These are phyloP conservation scores for Clistopyga incitator DNA, from an alignment of 2,888 invertebrate species.

Conservation along the genomic window DNA sequence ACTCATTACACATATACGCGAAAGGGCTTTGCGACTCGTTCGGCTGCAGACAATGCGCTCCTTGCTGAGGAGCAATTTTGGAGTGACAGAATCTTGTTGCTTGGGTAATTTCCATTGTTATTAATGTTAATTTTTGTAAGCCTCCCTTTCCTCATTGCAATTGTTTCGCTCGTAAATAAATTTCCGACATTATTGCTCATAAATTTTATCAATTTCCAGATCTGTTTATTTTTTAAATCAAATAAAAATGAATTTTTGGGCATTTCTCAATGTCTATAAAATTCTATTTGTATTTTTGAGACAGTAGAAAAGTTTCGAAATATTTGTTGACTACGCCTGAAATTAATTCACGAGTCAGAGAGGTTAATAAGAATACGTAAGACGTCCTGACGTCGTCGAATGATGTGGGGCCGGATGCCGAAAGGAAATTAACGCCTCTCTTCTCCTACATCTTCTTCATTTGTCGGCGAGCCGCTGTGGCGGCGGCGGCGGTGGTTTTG, in stretches of 20 bases:
- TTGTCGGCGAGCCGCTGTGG: slow-evolving; percentile 47
- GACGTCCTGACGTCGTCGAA: slow-evolving; percentile 40
- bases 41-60: slow-evolving; percentile 4
- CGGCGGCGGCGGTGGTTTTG: slow-evolving; percentile 19
- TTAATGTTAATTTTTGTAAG: slow-evolving; percentile 25
- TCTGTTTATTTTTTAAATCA: too few species aligned
- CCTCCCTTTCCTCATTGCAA: background rate
- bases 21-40: slow-evolving; percentile 34
- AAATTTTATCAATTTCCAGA: too few species aligned
- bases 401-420: slow-evolving; percentile 44
- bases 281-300: background rate
- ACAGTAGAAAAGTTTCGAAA: background rate
- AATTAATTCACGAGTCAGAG: slow-evolving; percentile 26
- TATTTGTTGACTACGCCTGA: background rate
- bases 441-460: slow-evolving; percentile 31
- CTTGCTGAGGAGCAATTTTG: slow-evolving; percentile 1
- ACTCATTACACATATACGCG: slow-evolving; percentile 52
- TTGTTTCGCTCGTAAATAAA: background rate
- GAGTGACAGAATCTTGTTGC: background rate
- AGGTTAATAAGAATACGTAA: slow-evolving; percentile 31
- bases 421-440: slow-evolving; percentile 62
- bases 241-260: background rate
- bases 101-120: slow-evolving; percentile 14
- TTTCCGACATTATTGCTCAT: background rate
- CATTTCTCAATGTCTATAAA: background rate